Conservation (phyloP, 2,113 vertebrate genomes). For the Bungarus multicinctus region DNA sequence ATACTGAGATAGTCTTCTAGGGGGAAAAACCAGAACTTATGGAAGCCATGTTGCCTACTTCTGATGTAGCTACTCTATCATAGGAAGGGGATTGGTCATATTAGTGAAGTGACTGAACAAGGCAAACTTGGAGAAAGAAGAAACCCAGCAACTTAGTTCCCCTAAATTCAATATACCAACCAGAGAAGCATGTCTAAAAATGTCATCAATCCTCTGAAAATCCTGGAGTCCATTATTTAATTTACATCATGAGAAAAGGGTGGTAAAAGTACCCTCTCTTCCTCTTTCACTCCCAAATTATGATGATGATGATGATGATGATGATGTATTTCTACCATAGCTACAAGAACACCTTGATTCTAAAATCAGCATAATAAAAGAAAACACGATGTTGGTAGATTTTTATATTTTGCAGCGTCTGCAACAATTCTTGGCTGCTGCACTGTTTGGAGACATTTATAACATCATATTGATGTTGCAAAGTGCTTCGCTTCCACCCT, state of each 20-base stretch:
- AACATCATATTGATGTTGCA: constrained; percentile 63
- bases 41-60: background rate
- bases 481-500: constrained; percentile 60
- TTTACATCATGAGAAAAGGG: background rate
- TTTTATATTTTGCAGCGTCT: constrained; percentile 58
- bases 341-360: background rate
- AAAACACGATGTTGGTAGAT: constrained; percentile 35
- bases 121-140: background rate
- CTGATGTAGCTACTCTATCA: background rate
- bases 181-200: background rate
- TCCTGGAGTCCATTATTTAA: background rate
- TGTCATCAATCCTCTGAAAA: background rate
- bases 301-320: background rate
- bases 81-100: background rate
- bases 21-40: background rate
- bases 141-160: background rate
- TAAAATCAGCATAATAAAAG: constrained; percentile 30
- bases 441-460: constrained; percentile 57
- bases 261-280: constrained; percentile 40
- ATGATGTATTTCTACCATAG: background rate
- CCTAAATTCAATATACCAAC: background rate
- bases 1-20: background rate
- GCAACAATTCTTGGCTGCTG: constrained; percentile 58
- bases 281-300: background rate
- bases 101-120: background rate